These are phyloP conservation scores for Desmophyllum pertusum DNA, from an alignment of 92 coral and sea anemone species.

Conservation along the genomic window DNA sequence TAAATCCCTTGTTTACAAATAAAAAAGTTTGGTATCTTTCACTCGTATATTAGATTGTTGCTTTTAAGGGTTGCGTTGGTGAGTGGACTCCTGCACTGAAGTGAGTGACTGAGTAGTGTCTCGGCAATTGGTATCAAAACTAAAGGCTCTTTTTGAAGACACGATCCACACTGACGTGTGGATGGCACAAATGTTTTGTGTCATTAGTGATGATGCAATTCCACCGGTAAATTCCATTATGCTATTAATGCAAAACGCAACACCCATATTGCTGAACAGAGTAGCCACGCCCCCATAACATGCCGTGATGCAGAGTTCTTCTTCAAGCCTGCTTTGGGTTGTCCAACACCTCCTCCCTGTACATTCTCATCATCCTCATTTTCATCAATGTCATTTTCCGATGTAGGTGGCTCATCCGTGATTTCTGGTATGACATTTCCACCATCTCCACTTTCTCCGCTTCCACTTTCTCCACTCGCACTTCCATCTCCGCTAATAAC, in stretches of 20 bases:
- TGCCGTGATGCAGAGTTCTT: constrained; percentile 11
- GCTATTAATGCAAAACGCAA: constrained; percentile 2
- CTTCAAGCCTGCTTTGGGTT: neutral
- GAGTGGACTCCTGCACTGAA: neutral
- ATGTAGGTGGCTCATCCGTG: constrained; percentile 35
- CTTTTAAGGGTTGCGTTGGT: neutral
- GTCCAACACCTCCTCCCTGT: constrained; percentile 38
- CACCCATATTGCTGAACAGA: constrained; percentile 8
- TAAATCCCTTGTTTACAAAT: constrained; percentile 19
- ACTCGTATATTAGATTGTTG: neutral
- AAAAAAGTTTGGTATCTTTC: neutral
- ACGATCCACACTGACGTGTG: neutral
- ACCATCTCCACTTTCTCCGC: constrained; percentile 46
- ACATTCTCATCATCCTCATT: constrained; percentile 7
- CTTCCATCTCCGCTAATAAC: constrained; percentile 36
- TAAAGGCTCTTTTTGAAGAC: constrained; percentile 6
- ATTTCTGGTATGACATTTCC: constrained; percentile 47
- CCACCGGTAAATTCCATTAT: neutral
- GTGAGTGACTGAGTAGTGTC: too few relatives aligned
- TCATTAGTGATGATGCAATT: neutral
- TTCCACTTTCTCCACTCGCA: constrained; percentile 71
- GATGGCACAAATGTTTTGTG: neutral
- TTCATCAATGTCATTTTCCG: constrained; percentile 40
- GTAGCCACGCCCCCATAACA: neutral
- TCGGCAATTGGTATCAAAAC: constrained; percentile 40